phyloP scores from a whole-genome alignment of 1,140 invertebrate genomes.

The Bombus fervidus region DNA sequence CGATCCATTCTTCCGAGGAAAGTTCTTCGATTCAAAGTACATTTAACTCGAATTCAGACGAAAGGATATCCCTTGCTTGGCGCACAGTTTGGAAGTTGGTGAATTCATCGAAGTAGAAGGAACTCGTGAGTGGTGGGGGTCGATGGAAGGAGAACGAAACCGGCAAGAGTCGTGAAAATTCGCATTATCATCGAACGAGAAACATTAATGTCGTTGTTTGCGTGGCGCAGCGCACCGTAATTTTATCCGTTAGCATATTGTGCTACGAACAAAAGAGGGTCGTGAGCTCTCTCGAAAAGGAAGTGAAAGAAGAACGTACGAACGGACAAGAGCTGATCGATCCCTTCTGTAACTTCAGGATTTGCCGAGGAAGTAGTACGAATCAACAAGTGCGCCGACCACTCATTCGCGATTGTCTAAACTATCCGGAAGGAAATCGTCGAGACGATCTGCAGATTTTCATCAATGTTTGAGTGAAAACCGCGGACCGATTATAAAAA shows the following conservation, averaged over 20 bases:
- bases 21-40: neutral
- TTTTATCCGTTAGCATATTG: neutral
- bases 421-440: conserved; percentile 25
- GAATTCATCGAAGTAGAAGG: conserved; percentile 4
- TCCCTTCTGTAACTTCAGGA: conserved; percentile 14
- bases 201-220: conserved; percentile 35
- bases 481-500: neutral
- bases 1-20: neutral
- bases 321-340: conserved; percentile 36
- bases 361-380: conserved; percentile 25
- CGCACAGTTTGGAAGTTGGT: neutral
- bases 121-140: neutral
- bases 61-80: neutral
- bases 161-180: conserved; percentile 32
- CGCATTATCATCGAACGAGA: conserved; percentile 32
- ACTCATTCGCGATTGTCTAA: conserved; percentile 14
- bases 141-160: neutral
- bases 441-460: conserved; percentile 22
- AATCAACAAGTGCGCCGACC: conserved; percentile 57
- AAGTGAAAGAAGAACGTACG: neutral
- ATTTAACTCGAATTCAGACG: conserved; percentile 1
- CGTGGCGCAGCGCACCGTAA: neutral
- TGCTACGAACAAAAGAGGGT: conserved; percentile 5
- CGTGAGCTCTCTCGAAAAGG: neutral
- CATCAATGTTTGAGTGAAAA: neutral